Conservation (phyloP, 2,113 vertebrate genomes). For the Proterorhinus semilunaris region DNA sequence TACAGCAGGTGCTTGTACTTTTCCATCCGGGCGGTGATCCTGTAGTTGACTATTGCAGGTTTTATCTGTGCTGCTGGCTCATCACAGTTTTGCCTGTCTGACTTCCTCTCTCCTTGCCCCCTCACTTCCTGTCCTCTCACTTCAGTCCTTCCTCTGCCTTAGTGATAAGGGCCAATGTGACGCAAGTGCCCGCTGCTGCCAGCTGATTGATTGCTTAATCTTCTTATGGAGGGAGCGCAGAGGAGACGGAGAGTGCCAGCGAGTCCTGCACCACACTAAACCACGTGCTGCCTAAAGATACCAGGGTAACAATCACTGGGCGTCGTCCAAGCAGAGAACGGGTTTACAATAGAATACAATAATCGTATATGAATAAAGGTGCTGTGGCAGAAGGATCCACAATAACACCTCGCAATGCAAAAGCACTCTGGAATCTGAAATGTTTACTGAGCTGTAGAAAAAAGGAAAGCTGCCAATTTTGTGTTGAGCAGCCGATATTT, state of each 20-base stretch:
- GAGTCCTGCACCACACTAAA: constrained; percentile 15
- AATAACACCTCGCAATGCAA: too few species aligned
- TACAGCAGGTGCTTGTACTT: not conserved
- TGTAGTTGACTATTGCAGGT: not conserved
- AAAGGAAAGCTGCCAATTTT: too few species aligned
- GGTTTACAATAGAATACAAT: not conserved
- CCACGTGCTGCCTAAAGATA: constrained; percentile 16
- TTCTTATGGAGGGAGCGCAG: constrained; percentile 63
- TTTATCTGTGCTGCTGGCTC: constrained; percentile 12
- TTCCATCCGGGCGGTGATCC: not conserved
- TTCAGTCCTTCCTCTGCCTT: constrained; percentile 39
- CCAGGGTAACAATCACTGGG: constrained; percentile 42
- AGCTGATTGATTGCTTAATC: constrained; percentile 74
- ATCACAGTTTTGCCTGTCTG: constrained; percentile 1
- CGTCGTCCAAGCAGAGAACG: not conserved
- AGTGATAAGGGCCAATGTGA: constrained; percentile 58
- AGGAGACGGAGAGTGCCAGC: constrained; percentile 12
- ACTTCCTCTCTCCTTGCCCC: constrained; percentile 23
- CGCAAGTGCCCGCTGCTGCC: constrained; percentile 47
- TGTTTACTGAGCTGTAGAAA: too few species aligned
- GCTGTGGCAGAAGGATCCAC: too few species aligned
- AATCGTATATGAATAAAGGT: too few species aligned
- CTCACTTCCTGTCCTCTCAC: constrained; percentile 28
- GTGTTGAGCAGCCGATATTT: too few species aligned
- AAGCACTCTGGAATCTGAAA: too few species aligned